A percentile compares a stretch with the other conserved stretches of the same genome.
These are phyloP conservation scores for Pomacea canaliculata DNA, from an alignment of 2,888 invertebrate species.

Conservation along the genomic window DNA sequence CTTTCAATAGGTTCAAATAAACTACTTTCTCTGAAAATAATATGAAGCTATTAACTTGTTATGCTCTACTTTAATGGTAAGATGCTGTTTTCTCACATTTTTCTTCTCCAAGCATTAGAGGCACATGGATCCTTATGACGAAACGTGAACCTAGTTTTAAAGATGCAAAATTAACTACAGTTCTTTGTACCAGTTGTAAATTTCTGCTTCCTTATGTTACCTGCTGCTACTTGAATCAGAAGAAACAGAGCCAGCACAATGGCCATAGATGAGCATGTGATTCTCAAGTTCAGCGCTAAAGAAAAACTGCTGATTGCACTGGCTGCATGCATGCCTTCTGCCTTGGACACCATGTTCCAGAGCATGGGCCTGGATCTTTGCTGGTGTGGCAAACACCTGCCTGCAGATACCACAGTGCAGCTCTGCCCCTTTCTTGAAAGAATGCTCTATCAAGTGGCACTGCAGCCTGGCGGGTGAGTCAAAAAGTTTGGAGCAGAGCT, in stretches of 20 bases:
- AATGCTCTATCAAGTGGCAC: slow-evolving; percentile 91
- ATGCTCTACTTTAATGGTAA: too few relatives aligned
- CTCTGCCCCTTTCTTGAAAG: slow-evolving; percentile 86
- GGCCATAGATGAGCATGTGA: slow-evolving; percentile 73
- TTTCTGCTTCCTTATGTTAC: background rate
- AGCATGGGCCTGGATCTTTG: slow-evolving; percentile 86
- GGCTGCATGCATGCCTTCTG: slow-evolving; percentile 85
- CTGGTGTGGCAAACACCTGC: slow-evolving; percentile 86
- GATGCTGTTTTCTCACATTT: too few relatives aligned
- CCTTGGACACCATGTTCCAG: slow-evolving; percentile 84
- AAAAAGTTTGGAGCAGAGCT: slow-evolving; percentile 80
- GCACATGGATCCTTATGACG: too few relatives aligned
- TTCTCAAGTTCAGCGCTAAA: slow-evolving; percentile 92
- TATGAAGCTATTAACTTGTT: too few relatives aligned
- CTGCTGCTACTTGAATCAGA: slow-evolving; percentile 4
- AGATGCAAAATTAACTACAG: too few relatives aligned
- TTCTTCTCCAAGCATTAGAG: too few relatives aligned
- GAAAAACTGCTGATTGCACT: slow-evolving; percentile 88
- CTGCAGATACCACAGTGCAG: slow-evolving; percentile 91
- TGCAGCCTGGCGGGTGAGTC: slow-evolving; percentile 86
- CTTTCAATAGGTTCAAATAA: too few relatives aligned
- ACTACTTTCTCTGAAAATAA: too few relatives aligned
- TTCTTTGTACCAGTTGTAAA: background rate
- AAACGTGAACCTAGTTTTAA: too few relatives aligned
- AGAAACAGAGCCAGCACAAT: slow-evolving; percentile 8